Percentiles rank a stretch among this genome's conserved stretches.
Conservation (phyloP, 2,888 invertebrate genomes). For the Frankliniella fusca region DNA sequence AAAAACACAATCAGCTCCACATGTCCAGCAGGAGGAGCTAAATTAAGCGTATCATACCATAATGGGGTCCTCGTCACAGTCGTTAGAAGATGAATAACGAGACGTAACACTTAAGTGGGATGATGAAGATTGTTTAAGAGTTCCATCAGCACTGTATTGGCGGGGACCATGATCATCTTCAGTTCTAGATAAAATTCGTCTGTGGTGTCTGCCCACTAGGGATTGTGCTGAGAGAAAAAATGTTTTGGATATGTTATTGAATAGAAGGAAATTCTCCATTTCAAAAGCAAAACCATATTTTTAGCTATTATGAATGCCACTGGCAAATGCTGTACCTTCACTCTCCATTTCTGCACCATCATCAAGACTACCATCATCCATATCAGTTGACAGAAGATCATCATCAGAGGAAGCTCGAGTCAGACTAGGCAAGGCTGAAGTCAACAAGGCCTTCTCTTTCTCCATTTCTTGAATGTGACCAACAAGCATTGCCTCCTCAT, state of each 20-base stretch:
- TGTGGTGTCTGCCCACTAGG: not conserved
- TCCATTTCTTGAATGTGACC: constrained; percentile 76
- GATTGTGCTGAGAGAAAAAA: not conserved
- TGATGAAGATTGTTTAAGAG: constrained; percentile 48
- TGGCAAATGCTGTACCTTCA: not conserved
- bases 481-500: constrained; percentile 70
- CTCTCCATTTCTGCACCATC: constrained; percentile 44
- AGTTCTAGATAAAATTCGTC: not conserved
- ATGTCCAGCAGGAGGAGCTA: constrained; percentile 6
- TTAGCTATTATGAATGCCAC: no score
- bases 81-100: constrained; percentile 38
- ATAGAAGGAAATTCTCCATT: not conserved
- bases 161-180: constrained; percentile 28
- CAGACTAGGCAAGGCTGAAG: constrained; percentile 72
- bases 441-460: constrained; percentile 75
- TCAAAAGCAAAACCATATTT: not conserved
- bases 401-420: constrained; percentile 83
- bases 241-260: not conserved
- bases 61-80: constrained; percentile 46
- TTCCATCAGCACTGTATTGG: constrained; percentile 30
- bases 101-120: constrained; percentile 46
- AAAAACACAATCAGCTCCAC: constrained; percentile 14
- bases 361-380: constrained; percentile 66
- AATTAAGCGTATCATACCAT: constrained; percentile 43
- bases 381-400: constrained; percentile 74